Conservation (phyloP, 92 coral and sea anemone species). For the Scolanthus callimorphus region DNA sequence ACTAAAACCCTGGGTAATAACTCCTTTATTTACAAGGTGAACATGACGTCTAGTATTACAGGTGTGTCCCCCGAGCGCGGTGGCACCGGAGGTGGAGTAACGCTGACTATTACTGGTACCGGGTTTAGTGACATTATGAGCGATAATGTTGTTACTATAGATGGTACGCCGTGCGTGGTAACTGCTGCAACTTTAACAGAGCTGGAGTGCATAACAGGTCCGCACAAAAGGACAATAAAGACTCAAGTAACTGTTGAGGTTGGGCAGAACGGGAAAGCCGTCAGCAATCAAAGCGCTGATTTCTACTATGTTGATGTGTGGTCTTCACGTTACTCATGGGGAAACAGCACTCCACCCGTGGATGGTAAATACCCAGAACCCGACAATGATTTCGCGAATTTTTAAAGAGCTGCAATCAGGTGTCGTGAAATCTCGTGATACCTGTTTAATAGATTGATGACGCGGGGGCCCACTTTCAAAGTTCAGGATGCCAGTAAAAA, state of each 20-base stretch:
- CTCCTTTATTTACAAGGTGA: constrained; percentile 61
- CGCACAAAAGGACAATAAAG: constrained; percentile 64
- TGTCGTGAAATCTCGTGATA: too few relatives aligned
- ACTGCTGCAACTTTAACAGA: constrained; percentile 38
- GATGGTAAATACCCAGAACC: constrained; percentile 68
- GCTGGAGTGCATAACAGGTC: constrained; percentile 67
- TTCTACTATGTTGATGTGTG: constrained; percentile 91
- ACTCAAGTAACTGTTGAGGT: constrained; percentile 81
- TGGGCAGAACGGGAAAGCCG: constrained; percentile 72
- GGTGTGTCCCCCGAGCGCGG: constrained; percentile 82
- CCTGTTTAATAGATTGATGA: too few relatives aligned
- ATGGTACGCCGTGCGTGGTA: constrained; percentile 65
- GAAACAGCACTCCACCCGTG: constrained; percentile 61
- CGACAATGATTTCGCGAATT: too few relatives aligned
- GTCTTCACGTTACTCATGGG: constrained; percentile 89
- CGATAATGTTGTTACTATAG: constrained; percentile 78
- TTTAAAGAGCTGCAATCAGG: too few relatives aligned
- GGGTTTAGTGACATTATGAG: constrained; percentile 62
- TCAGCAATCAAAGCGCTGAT: constrained; percentile 35
- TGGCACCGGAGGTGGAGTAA: constrained; percentile 92
- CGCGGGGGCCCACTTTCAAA: too few relatives aligned
- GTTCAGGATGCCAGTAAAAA: too few relatives aligned
- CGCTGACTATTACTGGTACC: constrained; percentile 62
- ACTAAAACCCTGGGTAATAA: constrained; percentile 6
- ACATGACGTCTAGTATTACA: constrained; percentile 67